A percentile compares a stretch with the other conserved stretches of the same genome.
Conservation (phyloP, 2,888 invertebrate genomes). For the Caenorhabditis plicata region DNA sequence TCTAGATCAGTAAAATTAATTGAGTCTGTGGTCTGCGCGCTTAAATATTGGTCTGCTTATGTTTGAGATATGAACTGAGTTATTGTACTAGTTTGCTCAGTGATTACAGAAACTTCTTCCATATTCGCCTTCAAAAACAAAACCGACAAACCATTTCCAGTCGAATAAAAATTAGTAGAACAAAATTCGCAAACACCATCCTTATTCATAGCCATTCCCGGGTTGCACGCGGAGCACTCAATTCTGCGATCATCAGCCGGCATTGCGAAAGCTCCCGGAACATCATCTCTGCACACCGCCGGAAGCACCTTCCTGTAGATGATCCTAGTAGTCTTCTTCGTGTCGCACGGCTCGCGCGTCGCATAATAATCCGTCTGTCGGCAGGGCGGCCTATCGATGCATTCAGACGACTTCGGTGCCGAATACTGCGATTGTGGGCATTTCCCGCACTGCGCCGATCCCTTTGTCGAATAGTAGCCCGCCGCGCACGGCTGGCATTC, state of each 20-base stretch:
- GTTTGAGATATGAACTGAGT: no score
- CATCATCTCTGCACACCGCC: slow-evolving; percentile 69
- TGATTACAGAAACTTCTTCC: no score
- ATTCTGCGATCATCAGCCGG: slow-evolving; percentile 48
- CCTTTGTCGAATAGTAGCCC: slow-evolving; percentile 68
- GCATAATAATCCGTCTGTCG: slow-evolving; percentile 70
- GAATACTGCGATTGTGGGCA: slow-evolving; percentile 66
- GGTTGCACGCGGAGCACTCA: slow-evolving; percentile 70
- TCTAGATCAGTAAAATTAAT: no score
- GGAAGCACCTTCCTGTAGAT: slow-evolving; percentile 71
- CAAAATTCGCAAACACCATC: slow-evolving; percentile 70
- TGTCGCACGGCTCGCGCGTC: slow-evolving; percentile 69
- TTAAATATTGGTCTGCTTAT: no score
- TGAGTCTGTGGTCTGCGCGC: no score
- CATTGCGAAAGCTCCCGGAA: slow-evolving; percentile 65
- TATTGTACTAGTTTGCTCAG: no score
- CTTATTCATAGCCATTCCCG: slow-evolving; percentile 69
- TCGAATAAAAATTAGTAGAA: slow-evolving; percentile 67
- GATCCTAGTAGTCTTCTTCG: slow-evolving; percentile 60
- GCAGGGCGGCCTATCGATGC: slow-evolving; percentile 69
- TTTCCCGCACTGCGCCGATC: slow-evolving; percentile 67
- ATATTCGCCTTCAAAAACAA: slow-evolving; percentile 1
- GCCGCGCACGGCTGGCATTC: slow-evolving; percentile 69
- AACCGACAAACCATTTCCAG: slow-evolving; percentile 63
- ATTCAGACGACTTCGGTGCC: slow-evolving; percentile 68